phyloP scores from a whole-genome alignment of 2,113 vertebrate genomes.

The Sylvia atricapilla region DNA sequence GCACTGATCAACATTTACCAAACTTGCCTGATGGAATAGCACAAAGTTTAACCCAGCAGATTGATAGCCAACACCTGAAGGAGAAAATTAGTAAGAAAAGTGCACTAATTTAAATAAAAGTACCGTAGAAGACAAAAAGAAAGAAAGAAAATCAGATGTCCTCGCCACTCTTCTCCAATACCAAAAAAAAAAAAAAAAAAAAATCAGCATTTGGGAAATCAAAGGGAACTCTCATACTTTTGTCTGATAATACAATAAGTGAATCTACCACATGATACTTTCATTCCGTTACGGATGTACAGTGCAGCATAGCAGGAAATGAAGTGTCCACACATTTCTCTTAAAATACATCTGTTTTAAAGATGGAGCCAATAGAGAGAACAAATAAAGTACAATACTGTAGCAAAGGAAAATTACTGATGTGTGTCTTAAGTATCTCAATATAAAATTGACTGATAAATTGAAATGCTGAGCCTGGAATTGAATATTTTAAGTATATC shows the following conservation, averaged over 20 bases:
- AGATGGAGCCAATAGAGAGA: background rate
- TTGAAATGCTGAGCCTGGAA: background rate
- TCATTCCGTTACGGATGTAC: background rate
- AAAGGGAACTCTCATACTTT: background rate
- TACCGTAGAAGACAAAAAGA: slow-evolving; percentile 9
- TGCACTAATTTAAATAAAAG: slow-evolving; percentile 27
- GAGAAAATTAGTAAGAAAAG: slow-evolving; percentile 55
- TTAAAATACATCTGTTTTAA: background rate
- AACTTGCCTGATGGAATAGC: slow-evolving; percentile 56
- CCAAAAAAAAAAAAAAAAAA: background rate
- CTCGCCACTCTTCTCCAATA: background rate
- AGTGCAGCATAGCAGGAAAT: background rate
- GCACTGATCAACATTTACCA: slow-evolving; percentile 68
- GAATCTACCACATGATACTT: background rate
- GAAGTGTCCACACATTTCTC: background rate
- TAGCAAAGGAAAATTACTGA: background rate
- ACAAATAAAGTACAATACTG: background rate
- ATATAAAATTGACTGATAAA: background rate
- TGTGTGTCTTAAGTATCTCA: background rate
- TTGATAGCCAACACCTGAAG: slow-evolving; percentile 28
- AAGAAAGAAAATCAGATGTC: background rate
- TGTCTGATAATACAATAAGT: background rate
- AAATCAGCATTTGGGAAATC: background rate
- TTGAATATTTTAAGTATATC: background rate
- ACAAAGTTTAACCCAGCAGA: slow-evolving; percentile 56